Conservation (phyloP, 2,113 vertebrate genomes). For the Chaetodon auriga region DNA sequence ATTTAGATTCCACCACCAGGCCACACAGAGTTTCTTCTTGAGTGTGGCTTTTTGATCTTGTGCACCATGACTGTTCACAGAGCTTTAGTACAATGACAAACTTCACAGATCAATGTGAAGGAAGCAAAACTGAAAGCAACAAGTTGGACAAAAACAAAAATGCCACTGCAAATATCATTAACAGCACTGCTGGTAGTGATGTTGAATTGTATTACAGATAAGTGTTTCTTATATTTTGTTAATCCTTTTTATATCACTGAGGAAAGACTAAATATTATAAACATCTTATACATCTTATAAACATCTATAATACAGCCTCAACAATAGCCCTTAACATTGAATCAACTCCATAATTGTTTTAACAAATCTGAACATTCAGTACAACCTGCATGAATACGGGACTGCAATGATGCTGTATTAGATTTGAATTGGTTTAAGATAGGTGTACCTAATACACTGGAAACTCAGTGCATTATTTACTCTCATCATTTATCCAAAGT, state of each 20-base stretch:
- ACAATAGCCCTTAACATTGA: not conserved
- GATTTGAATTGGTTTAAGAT: not conserved
- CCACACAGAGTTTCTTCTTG: not conserved
- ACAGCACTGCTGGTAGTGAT: not conserved
- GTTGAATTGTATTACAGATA: not conserved
- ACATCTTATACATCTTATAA: not conserved
- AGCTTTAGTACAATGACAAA: slow-evolving; percentile 10
- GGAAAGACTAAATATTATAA: not conserved
- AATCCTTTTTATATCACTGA: not conserved
- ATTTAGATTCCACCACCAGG: not conserved
- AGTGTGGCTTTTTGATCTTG: slow-evolving; percentile 4
- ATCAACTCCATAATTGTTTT: not conserved
- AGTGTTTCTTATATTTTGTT: not conserved
- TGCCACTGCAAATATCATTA: not conserved
- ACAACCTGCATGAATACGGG: no score
- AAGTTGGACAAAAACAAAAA: not conserved
- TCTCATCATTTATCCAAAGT: not conserved
- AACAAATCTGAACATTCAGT: not conserved
- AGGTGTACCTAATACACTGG: not conserved
- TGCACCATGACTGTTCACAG: slow-evolving; percentile 1
- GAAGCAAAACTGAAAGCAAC: not conserved
- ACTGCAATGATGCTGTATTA: not conserved
- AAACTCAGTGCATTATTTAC: not conserved
- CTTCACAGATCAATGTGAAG: not conserved
- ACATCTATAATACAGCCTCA: not conserved